Conservation (phyloP, 2,113 vertebrate species). For the Pomatostomus ruficeps region DNA sequence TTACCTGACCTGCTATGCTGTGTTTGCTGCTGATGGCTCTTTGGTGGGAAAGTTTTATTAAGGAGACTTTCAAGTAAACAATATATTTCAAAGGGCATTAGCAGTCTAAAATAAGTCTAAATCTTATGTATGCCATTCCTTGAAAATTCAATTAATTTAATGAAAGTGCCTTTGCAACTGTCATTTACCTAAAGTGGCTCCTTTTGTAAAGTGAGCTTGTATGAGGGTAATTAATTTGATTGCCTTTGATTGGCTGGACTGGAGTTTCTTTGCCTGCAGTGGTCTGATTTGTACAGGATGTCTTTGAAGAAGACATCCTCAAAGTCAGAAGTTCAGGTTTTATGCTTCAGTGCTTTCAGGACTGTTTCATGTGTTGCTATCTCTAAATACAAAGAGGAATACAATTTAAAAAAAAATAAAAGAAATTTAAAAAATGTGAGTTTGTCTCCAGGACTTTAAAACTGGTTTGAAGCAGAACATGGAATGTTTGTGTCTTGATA, state of each 20-base stretch:
- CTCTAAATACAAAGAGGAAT: background rate
- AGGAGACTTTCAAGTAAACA: conserved; percentile 2
- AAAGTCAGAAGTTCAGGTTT: background rate
- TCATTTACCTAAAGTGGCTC: background rate
- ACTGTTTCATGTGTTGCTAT: background rate
- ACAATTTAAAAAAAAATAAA: background rate
- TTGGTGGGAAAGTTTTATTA: background rate
- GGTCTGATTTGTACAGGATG: background rate
- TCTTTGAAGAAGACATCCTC: background rate
- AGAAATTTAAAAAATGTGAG: too few relatives aligned
- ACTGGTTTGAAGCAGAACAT: background rate
- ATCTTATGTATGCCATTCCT: background rate
- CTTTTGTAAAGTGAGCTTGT: background rate
- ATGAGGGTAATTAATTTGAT: background rate
- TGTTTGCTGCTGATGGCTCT: background rate
- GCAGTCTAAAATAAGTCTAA: background rate
- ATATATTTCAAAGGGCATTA: background rate
- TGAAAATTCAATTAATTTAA: background rate
- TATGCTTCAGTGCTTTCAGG: background rate
- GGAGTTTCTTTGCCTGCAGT: background rate
- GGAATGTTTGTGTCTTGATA: fast-evolving
- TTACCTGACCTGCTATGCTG: background rate
- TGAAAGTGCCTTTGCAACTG: background rate
- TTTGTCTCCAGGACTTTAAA: background rate
- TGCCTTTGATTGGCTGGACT: background rate